Evolutionary conservation across 2,888 invertebrate species (phyloP).

Genomic region (Drosophila austrosaltans): DNA sequence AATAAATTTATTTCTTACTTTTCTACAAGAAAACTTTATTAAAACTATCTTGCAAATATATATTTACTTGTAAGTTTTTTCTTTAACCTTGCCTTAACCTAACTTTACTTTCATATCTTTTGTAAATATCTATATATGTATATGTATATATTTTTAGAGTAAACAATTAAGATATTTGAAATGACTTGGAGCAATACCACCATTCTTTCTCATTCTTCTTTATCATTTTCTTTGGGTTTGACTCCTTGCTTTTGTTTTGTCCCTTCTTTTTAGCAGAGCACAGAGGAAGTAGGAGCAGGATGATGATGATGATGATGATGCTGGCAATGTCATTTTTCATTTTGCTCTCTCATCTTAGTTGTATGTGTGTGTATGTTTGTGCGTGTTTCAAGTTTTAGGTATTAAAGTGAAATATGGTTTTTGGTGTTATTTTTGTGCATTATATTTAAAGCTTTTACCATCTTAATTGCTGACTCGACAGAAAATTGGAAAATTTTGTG

Average conservation of each 20-base stretch:
- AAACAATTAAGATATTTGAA: conserved; percentile 54
- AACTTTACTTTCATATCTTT: conserved; percentile 13
- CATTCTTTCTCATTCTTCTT: neutral
- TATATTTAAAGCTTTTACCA: conserved; percentile 39
- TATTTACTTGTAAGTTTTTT: too few species aligned
- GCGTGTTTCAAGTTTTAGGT: conserved; percentile 44
- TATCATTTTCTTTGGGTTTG: neutral
- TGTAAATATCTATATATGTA: neutral
- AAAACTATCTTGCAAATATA: too few species aligned
- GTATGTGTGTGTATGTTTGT: neutral
- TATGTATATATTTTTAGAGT: neutral
- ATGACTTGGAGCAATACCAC: neutral
- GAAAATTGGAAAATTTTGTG: neutral
- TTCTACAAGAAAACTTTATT: too few species aligned
- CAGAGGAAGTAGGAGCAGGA: too few species aligned
- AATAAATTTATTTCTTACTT: too few species aligned
- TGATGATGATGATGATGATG: too few species aligned
- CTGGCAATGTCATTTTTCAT: conserved; percentile 63
- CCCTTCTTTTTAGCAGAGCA: conserved; percentile 49
- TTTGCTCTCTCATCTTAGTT: conserved; percentile 25
- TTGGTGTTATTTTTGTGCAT: conserved; percentile 17
- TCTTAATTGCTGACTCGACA: conserved; percentile 41
- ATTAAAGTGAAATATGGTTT: conserved; percentile 68
- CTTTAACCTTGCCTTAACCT: neutral
- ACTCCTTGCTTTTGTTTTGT: conserved; percentile 25